phyloP scores from a whole-genome alignment of 2,797 vertebrate species.

The Phoeniculus purpureus region DNA sequence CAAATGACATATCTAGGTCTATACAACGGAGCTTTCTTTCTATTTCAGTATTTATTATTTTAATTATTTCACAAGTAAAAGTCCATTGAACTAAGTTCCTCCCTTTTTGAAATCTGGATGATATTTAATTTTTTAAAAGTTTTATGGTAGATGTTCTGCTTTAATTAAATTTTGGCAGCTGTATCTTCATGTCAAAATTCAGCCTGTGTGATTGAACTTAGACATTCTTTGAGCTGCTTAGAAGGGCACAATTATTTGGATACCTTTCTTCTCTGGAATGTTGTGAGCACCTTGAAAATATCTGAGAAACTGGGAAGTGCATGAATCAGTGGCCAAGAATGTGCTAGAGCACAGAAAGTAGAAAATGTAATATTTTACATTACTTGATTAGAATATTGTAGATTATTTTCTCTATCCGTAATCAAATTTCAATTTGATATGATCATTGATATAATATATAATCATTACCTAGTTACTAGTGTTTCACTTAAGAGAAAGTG shows the following conservation, averaged over 20 bases:
- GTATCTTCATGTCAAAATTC: background rate
- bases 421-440: conserved; percentile 64
- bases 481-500: conserved; percentile 50
- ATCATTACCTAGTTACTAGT: conserved; percentile 72
- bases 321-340: background rate
- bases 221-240: background rate
- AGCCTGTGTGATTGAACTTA: background rate
- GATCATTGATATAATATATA: conserved; percentile 44
- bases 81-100: background rate
- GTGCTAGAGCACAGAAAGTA: background rate
- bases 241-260: background rate
- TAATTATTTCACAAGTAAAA: background rate
- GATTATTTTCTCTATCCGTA: conserved; percentile 43
- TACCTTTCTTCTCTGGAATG: background rate
- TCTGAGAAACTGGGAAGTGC: background rate
- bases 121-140: conserved; percentile 8
- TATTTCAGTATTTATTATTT: background rate
- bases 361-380: background rate
- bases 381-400: conserved; percentile 45
- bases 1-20: background rate
- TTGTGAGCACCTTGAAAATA: background rate
- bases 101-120: background rate
- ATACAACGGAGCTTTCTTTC: background rate
- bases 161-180: background rate
- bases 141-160: background rate